Base-by-base conservation (phyloP, 2,113 vertebrate species). In the Spizaetus ornatus region DNA sequence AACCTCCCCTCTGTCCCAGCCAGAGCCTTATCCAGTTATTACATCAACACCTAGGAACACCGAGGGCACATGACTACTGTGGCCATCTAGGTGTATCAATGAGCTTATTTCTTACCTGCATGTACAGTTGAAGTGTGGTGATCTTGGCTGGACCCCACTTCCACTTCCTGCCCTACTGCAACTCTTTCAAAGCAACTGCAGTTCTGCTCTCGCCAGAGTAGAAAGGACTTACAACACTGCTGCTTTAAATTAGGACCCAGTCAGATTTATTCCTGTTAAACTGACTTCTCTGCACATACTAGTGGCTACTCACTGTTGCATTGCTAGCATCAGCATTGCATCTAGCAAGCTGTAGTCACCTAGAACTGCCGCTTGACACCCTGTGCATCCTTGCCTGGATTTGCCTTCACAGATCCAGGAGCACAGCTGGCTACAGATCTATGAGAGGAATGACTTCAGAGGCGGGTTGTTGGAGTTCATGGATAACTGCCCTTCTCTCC, bases 401-500 rank as follows among this genome's bases (percentile, higher is more conserved):
- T 62, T 82, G 42, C 42, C 48, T 63, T 53, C 27, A 32, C 47
- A 55, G 72, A 90, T 97, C 34, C 34, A 42, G 43, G 19, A 52
- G 36, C 38, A 88, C 65, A 69, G 82, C 90, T 92, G 62, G 90
- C 97, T 98, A 97, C 97, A 97, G 88, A 94, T 98, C 93, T 98
- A 96, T 50, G 97, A 98, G 94, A 97, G 97, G 40, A 98, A 98
- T 8, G 96, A 98, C 56, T 93, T 97, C 65, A 62, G 96, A 79
- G 98, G 98, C 90, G 97, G 97, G 82, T 97, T 95, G 53, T 97
- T 97, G 82, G 98, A 98, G 93, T 97, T 98, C 92, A 96, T 94
- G 6, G 97, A 98, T 11, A 98, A 98, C 98, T 98, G 97, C 95
- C 66, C 98, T 94, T 98, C 98, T 14, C 86, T 98, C 48, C 96